These are phyloP conservation scores for Andrena camellia DNA, from an alignment of 2,888 invertebrate genomes.

Conservation along the genomic window DNA sequence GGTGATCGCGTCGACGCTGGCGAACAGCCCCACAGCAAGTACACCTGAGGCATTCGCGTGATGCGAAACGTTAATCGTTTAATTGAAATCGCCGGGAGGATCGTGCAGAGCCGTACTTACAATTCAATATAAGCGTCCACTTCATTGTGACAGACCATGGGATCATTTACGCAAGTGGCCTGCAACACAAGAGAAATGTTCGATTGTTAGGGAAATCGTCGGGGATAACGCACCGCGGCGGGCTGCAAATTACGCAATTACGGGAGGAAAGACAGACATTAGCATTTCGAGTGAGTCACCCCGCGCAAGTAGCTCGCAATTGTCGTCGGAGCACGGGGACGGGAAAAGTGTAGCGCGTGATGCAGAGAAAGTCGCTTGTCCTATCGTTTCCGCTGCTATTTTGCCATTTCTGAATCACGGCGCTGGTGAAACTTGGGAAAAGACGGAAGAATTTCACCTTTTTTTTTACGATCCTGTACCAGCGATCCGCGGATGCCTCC, in stretches of 20 bases:
- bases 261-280: background rate
- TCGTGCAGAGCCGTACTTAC: slow-evolving; percentile 66
- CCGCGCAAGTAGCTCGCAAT: slow-evolving; percentile 22
- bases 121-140: slow-evolving; percentile 70
- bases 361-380: slow-evolving; percentile 68
- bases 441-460: slow-evolving; percentile 60
- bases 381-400: slow-evolving; percentile 62
- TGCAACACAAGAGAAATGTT: slow-evolving; percentile 61
- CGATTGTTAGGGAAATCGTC: slow-evolving; percentile 11
- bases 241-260: slow-evolving; percentile 15
- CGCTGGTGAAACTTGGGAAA: slow-evolving; percentile 59
- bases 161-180: slow-evolving; percentile 75
- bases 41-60: slow-evolving; percentile 66
- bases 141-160: slow-evolving; percentile 81
- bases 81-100: background rate
- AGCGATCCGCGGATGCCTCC: slow-evolving; percentile 37
- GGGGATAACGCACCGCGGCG: background rate
- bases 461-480: slow-evolving; percentile 25
- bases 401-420: slow-evolving; percentile 65
- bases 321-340: slow-evolving; percentile 29
- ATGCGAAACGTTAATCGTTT: slow-evolving; percentile 12
- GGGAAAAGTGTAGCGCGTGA: slow-evolving; percentile 55
- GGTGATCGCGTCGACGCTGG: slow-evolving; percentile 77
- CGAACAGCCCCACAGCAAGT: slow-evolving; percentile 72
- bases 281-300: slow-evolving; percentile 3